These are phyloP conservation scores for Sarcoramphus papa DNA, from an alignment of 2,797 vertebrate species.

Conservation along the genomic window DNA sequence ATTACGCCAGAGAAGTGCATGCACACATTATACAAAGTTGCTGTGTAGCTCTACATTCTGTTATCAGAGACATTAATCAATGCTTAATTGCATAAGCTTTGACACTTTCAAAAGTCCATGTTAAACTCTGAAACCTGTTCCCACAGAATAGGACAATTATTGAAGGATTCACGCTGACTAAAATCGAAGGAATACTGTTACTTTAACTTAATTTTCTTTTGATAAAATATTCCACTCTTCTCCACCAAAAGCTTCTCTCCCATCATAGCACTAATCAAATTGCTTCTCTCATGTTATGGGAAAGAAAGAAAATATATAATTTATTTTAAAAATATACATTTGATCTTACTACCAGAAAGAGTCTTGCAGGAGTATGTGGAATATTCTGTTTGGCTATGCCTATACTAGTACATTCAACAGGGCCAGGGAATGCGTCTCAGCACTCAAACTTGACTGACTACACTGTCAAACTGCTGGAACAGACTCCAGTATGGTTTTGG, in stretches of 20 bases:
- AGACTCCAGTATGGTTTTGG: constrained; percentile 23
- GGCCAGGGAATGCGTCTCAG: constrained; percentile 1
- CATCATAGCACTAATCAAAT: neutral
- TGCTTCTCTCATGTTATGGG: neutral
- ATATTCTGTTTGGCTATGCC: constrained; percentile 41
- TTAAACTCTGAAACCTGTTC: neutral
- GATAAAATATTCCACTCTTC: neutral
- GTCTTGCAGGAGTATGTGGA: constrained; percentile 16
- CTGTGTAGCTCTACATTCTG: neutral
- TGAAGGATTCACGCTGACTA: neutral
- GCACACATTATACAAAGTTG: neutral
- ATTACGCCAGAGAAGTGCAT: neutral
- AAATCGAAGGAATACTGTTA: neutral
- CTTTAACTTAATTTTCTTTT: neutral
- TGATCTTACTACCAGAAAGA: neutral
- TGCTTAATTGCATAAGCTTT: neutral
- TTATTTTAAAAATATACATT: constrained; percentile 30
- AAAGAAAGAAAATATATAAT: constrained; percentile 18
- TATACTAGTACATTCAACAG: constrained; percentile 2
- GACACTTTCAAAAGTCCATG: neutral
- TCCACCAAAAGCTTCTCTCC: neutral
- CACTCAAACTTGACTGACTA: constrained; percentile 7
- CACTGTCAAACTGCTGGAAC: constrained; percentile 26
- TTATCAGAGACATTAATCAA: neutral
- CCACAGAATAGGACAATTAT: neutral